phyloP scores from a whole-genome alignment of 2,888 invertebrate genomes.

The Uloborus plumipes region DNA sequence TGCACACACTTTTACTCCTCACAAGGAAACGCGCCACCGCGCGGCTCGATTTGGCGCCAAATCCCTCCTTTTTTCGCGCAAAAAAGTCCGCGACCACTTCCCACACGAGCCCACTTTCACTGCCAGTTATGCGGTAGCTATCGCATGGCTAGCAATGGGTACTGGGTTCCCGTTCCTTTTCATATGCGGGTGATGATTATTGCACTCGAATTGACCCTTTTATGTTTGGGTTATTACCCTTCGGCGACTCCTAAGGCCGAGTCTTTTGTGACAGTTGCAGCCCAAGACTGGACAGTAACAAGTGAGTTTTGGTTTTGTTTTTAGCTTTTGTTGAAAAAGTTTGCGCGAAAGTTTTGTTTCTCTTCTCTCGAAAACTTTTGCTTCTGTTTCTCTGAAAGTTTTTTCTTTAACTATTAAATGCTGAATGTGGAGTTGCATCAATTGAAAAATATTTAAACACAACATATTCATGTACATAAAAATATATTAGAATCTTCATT shows the following conservation, averaged over 20 bases:
- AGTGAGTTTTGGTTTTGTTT: neutral
- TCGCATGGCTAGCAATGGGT: slow-evolving; percentile 28
- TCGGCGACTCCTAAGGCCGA: slow-evolving; percentile 2
- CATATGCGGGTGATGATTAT: slow-evolving; percentile 16
- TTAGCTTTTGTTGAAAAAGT: neutral
- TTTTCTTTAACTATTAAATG: no score
- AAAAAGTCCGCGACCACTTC: slow-evolving; percentile 10
- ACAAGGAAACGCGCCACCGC: neutral
- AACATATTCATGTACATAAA: no score
- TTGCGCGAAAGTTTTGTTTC: no score
- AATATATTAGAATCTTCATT: no score
- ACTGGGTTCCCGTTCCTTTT: slow-evolving; percentile 11
- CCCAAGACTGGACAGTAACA: slow-evolving; percentile 9
- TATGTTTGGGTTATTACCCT: slow-evolving; percentile 12
- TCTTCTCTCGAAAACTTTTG: no score
- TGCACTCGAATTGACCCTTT: neutral
- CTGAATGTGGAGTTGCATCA: no score
- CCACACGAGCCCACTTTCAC: neutral
- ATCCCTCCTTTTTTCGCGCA: neutral
- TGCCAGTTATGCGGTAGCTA: slow-evolving; percentile 28
- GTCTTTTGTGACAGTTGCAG: neutral
- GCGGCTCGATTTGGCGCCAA: slow-evolving; percentile 20
- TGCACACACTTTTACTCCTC: no score
- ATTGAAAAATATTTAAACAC: no score
- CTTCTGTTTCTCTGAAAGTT: no score